Evolutionary conservation across 2,113 vertebrate genomes (phyloP).

Genomic region (Euleptes europaea): DNA sequence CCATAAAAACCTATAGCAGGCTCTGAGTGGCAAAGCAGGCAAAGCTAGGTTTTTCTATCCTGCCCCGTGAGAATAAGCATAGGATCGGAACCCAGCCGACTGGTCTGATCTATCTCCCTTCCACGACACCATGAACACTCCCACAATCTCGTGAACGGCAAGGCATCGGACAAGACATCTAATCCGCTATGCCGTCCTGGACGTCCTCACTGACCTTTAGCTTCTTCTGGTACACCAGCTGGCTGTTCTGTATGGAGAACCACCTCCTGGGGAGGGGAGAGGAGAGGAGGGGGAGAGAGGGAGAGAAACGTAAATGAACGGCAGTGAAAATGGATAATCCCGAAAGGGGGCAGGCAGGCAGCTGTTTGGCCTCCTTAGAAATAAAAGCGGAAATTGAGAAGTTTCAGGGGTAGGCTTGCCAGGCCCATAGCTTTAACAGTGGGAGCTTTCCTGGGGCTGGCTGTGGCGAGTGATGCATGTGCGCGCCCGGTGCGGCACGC

Average conservation of each 20-base stretch:
- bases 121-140: accelerated
- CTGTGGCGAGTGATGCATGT: too few species aligned
- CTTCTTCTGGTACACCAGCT: slow-evolving; percentile 98
- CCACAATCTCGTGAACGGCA: neutral
- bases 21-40: too few species aligned
- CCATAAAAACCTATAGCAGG: too few species aligned
- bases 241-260: slow-evolving; percentile 99
- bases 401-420: neutral
- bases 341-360: neutral
- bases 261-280: slow-evolving; percentile 81
- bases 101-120: neutral
- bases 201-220: slow-evolving; percentile 82
- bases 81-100: neutral
- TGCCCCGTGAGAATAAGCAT: neutral
- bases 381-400: neutral
- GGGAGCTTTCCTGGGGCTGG: too few species aligned
- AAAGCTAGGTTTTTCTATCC: too few species aligned
- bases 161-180: neutral
- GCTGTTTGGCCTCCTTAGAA: neutral
- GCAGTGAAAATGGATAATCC: neutral
- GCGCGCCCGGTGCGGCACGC: too few species aligned
- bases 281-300: neutral
- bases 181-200: neutral
- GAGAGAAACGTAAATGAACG: neutral
- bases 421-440: too few species aligned